These are phyloP conservation scores for Philopedon plagiatum DNA, from an alignment of 2,888 invertebrate genomes.

Conservation along the genomic window DNA sequence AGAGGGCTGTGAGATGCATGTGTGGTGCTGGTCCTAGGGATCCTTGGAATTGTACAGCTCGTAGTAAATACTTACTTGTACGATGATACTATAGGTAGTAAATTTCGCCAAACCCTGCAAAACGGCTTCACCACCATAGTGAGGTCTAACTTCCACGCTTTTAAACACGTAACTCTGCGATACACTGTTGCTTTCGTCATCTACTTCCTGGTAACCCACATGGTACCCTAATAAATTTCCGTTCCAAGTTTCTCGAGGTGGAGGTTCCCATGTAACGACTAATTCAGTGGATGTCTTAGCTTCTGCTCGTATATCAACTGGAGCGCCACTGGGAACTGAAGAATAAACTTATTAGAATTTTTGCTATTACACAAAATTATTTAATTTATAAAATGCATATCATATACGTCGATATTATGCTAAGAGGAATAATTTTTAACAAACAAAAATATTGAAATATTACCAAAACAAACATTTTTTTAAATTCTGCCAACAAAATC, in stretches of 20 bases:
- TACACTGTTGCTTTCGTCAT: slow-evolving; percentile 58
- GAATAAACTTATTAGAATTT: neutral
- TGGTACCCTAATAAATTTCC: slow-evolving; percentile 90
- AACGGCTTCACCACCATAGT: slow-evolving; percentile 78
- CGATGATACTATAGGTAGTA: slow-evolving; percentile 85
- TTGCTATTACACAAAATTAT: neutral
- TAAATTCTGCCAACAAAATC: too few species aligned
- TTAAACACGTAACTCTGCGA: slow-evolving; percentile 78
- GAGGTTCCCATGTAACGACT: slow-evolving; percentile 89
- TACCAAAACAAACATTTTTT: too few species aligned
- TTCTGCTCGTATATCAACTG: slow-evolving; percentile 85
- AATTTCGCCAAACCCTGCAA: slow-evolving; percentile 83
- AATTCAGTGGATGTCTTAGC: slow-evolving; percentile 89
- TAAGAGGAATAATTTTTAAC: too few species aligned
- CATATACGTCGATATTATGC: too few species aligned
- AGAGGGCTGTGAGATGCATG: too few species aligned
- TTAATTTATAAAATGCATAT: too few species aligned
- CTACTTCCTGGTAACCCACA: slow-evolving; percentile 83
- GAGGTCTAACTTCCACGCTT: slow-evolving; percentile 83
- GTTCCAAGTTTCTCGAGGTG: slow-evolving; percentile 88
- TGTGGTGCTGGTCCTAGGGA: too few species aligned
- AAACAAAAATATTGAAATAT: too few species aligned
- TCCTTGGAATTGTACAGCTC: too few species aligned
- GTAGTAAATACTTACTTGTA: slow-evolving; percentile 78
- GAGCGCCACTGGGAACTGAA: slow-evolving; percentile 84